Evolutionary conservation across 2,797 vertebrate species (phyloP).

Genomic region (Sebastes vulpes): DNA sequence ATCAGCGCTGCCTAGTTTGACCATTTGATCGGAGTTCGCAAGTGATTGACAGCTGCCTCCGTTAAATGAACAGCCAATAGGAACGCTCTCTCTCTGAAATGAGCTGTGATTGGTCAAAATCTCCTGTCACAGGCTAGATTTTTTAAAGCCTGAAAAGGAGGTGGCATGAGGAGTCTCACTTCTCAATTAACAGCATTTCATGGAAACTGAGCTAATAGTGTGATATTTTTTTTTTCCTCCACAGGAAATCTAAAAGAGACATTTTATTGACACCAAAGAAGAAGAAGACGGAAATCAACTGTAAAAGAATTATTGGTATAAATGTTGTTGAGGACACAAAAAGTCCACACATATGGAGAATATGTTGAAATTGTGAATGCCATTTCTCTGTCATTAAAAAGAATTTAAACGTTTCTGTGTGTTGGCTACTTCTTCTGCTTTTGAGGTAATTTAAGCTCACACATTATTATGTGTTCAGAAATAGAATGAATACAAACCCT

Average conservation of each 20-base stretch:
- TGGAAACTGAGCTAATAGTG: not conserved
- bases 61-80: no score
- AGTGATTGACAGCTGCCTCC: no score
- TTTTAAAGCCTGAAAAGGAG: no score
- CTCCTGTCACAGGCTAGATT: no score
- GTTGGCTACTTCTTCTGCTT: not conserved
- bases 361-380: not conserved
- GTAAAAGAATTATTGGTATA: not conserved
- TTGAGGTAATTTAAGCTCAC: not conserved
- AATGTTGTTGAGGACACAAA: not conserved
- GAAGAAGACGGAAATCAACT: not conserved
- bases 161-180: not conserved
- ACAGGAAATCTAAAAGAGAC: slow-evolving; percentile 16
- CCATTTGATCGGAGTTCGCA: no score
- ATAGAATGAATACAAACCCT: not conserved
- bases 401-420: not conserved
- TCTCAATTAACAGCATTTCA: not conserved
- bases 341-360: not conserved
- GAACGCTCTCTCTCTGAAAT: no score
- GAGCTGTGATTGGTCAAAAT: no score
- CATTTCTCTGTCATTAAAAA: slow-evolving; percentile 27
- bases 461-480: not conserved
- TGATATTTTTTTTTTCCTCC: not conserved
- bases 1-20: no score
- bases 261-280: not conserved